Evolutionary conservation across 2,797 vertebrate genomes (phyloP), one percentile per base, ranked within the genome.

Genomic region (Varecia variegata): DNA sequence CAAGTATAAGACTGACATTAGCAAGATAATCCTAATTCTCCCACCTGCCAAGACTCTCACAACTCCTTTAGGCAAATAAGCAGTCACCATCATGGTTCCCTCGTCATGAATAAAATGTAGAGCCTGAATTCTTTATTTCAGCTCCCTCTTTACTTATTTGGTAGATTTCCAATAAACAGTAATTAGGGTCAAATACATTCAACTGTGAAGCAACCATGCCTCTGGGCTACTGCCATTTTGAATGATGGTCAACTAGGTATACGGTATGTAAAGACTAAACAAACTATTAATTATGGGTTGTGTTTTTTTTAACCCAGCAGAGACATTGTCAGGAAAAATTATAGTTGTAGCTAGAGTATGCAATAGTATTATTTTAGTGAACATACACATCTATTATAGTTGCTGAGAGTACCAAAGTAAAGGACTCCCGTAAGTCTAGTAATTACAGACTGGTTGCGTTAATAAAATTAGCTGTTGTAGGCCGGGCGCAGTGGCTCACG

Each of bases 391-490:
- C 67, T 84, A 65, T 98, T 97, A 94, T 54, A 71, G 80, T 96
- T 98, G 86, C 76, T 95, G 38, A 86, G 94, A 96, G 43, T 90
- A 77, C 93, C 96, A 94, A 93, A 81, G 93, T 91, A 96, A 97
- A 97, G 89, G 94, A 97, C 90, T 96, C 3, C 3, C 25, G 93
- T 97, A 96, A 98, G 98, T 94, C 94, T 97, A 97, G 86, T 94
- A 98, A 98, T 98, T 98, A 96, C 50, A 97, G 96, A 91, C 30
- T 86, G 89, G 80, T 94, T 97, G 90, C 76, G 85, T 97, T 98
- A 98, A 98, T 97, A 86, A 98, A 98, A 98, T 97, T 92, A 97
- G 96, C 94, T 95, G 47, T 80, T 97, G 74, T 94, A n/a, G n/a
- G n/a, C n/a, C n/a, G n/a, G n/a, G n/a, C n/a, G n/a, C n/a, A n/a